Evolutionary conservation across 2,888 invertebrate species (phyloP).

Genomic region (Apodemia mormo): DNA sequence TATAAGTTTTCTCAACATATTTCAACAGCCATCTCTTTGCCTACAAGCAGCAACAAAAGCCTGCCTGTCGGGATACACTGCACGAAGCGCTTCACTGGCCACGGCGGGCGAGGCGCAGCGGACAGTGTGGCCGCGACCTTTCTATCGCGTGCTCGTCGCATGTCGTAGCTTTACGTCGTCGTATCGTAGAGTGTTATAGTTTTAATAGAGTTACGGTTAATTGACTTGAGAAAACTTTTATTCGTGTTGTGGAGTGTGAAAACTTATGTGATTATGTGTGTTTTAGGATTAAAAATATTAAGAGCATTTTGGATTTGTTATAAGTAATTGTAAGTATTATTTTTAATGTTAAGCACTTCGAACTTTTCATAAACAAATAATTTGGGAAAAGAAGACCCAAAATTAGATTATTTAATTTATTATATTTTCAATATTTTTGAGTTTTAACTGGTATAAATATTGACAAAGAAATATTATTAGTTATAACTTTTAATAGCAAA

Average conservation of each 20-base stretch:
- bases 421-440: too few species aligned
- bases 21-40: slow-evolving; percentile 20
- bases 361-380: neutral
- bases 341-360: neutral
- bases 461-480: too few species aligned
- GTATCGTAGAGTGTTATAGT: neutral
- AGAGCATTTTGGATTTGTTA: neutral
- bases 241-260: slow-evolving; percentile 2
- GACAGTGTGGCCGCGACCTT: slow-evolving; percentile 36
- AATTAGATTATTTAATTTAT: too few species aligned
- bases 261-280: slow-evolving; percentile 12
- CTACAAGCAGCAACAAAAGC: slow-evolving; percentile 25
- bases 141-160: slow-evolving; percentile 11
- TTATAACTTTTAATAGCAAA: too few species aligned
- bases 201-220: neutral
- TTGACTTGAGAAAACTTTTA: neutral
- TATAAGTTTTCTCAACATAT: neutral
- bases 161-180: slow-evolving; percentile 1
- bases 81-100: slow-evolving; percentile 21
- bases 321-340: neutral
- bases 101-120: slow-evolving; percentile 8
- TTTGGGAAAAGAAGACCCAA: too few species aligned
- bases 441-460: too few species aligned
- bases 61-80: slow-evolving; percentile 27
- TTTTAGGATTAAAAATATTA: neutral